These are phyloP conservation scores for Euleptes europaea DNA, from an alignment of 2,113 vertebrate genomes.

Conservation along the genomic window DNA sequence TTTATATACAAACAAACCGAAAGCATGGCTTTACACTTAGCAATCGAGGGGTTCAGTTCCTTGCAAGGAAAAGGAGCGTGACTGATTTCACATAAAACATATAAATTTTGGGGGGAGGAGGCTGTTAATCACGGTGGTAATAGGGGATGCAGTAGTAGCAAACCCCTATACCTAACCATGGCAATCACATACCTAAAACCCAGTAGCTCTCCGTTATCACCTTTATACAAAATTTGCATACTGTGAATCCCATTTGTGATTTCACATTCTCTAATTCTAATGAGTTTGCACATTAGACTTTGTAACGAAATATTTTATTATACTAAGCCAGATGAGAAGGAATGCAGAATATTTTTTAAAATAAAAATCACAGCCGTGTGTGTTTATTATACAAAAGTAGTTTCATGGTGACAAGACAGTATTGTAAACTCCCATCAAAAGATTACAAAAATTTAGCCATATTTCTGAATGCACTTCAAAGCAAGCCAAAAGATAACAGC, in stretches of 20 bases:
- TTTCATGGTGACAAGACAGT: constrained; percentile 85
- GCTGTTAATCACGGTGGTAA: constrained; percentile 15
- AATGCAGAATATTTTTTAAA: constrained; percentile 86
- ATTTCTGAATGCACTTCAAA: constrained; percentile 87
- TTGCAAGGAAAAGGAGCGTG: background rate
- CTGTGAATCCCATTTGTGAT: constrained; percentile 74
- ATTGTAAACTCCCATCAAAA: constrained; percentile 83
- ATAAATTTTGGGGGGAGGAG: constrained; percentile 34
- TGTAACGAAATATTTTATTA: constrained; percentile 83
- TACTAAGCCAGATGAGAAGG: constrained; percentile 77
- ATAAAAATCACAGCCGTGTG: constrained; percentile 69
- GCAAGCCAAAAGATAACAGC: constrained; percentile 87
- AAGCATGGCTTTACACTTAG: constrained; percentile 61
- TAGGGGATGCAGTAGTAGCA: constrained; percentile 42
- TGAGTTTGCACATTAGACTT: constrained; percentile 81
- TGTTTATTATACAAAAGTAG: constrained; percentile 77
- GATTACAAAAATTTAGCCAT: constrained; percentile 84
- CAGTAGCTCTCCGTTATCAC: constrained; percentile 76
- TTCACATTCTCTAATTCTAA: constrained; percentile 67
- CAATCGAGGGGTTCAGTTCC: constrained; percentile 51
- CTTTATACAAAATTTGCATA: constrained; percentile 79
- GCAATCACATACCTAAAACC: constrained; percentile 51
- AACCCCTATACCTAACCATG: constrained; percentile 58
- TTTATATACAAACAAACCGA: constrained; percentile 66
- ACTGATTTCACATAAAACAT: constrained; percentile 37